Percentiles rank a stretch among this genome's conserved stretches.
These are phyloP conservation scores for Todiramphus chloris DNA, from an alignment of 2,113 vertebrate species.

Conservation along the genomic window DNA sequence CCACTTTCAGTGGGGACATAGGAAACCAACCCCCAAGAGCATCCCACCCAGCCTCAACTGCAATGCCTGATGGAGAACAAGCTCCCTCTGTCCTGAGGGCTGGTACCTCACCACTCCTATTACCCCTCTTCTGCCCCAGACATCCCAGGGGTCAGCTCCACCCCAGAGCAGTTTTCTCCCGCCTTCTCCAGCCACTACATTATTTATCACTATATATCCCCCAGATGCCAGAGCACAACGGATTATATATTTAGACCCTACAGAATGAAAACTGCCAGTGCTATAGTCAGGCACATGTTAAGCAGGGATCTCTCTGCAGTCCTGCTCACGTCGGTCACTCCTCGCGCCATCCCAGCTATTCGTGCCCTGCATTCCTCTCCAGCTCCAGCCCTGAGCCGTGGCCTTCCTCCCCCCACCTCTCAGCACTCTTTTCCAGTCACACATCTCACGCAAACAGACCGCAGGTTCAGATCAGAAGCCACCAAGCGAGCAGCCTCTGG, in stretches of 20 bases:
- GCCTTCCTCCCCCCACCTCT: background rate
- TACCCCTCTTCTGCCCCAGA: background rate
- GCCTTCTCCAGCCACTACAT: background rate
- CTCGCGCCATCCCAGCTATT: background rate
- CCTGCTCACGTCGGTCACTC: background rate
- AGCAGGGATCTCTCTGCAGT: background rate
- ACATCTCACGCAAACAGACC: background rate
- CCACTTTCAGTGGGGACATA: background rate
- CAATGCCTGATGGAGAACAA: background rate
- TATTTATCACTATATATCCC: conserved; percentile 28
- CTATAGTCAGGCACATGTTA: background rate
- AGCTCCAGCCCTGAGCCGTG: background rate
- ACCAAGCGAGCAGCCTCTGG: background rate
- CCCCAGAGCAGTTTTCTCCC: background rate
- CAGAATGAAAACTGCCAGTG: conserved; percentile 17
- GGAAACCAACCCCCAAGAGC: background rate
- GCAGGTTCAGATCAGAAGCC: background rate
- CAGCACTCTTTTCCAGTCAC: background rate
- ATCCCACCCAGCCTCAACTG: background rate
- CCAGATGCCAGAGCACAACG: background rate
- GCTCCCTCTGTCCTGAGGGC: conserved; percentile 4
- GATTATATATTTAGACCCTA: conserved; percentile 6
- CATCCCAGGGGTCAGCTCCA: conserved; percentile 17
- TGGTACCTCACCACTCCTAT: background rate
- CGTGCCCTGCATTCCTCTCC: background rate